Base-by-base conservation (phyloP, 1,140 invertebrate genomes). In the Pogonognathellus flavescens region DNA sequence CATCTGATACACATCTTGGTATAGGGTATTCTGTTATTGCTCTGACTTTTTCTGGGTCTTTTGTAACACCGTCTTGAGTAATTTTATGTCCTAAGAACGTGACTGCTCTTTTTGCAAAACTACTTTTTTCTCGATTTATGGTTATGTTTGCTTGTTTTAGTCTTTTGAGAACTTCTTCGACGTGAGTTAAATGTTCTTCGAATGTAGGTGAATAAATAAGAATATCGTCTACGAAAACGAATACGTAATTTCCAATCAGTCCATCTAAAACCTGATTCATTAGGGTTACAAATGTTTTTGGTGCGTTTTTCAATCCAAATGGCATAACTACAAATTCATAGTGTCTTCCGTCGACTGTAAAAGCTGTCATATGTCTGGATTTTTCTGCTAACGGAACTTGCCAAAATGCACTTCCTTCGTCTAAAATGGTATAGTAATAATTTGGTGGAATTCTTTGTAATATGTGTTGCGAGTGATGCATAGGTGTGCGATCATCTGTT, bases 181-280 rank as follows among this genome's bases (percentile, higher is more conserved):
- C 53, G 9, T 55, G 53, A 1, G 3, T 2, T 16, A 55, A 16
- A 10, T 55, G 53, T 14, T 55, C 1, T 55, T 55, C 53, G 16
- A 55, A 11, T 1, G 53, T 14, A 5, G 2, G 1, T 2, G 53
- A 55, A 55, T 5, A 89, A n/a, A 92, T 87, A 0, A 93, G 87
- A 2, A 93, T 89, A 82, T 93, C 92, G 87, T 93, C 92, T 0
- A 93, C 49, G 82, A 92, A 92, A 1, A 89, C 85, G n/a, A 84
- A 87, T 16, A 72, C 86, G 57, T 85, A 84, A 9, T 88, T 62
- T 1, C 82, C 31, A 11, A 84, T 53, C 8, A 90, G 80, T 31
- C 84, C 84, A 3, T 70, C 84, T 41, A 91, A 87, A 9, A 90
- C 85, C 1, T 59, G 70, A 80, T 90, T 89, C 87, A 91, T 91